Evolutionary conservation across 1,140 invertebrate genomes (phyloP).

Genomic region (Drosophila sechellia): DNA sequence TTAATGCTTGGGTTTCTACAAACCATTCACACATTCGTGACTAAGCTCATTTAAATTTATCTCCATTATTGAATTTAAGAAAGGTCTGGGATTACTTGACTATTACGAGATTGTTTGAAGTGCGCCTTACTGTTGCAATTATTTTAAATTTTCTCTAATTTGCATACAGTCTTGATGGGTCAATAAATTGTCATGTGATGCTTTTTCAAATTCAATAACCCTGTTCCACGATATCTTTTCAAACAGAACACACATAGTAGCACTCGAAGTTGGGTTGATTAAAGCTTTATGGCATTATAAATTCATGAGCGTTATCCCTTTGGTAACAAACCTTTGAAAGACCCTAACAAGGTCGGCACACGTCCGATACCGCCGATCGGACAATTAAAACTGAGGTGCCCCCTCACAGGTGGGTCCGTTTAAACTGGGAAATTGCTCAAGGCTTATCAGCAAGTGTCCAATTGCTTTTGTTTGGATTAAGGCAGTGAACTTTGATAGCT

Average conservation of each 20-base stretch:
- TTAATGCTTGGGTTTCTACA: conserved; percentile 1
- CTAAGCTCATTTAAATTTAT: not conserved
- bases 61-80: conserved; percentile 10
- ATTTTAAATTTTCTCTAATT: conserved; percentile 26
- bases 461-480: conserved; percentile 42
- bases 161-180: conserved; percentile 19
- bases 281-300: conserved; percentile 7
- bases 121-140: conserved; percentile 4
- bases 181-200: conserved; percentile 2
- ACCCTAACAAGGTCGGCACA: conserved; percentile 22
- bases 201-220: not conserved
- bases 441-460: conserved; percentile 54
- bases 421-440: not conserved
- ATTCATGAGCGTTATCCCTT: not conserved
- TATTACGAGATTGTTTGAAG: conserved; percentile 14
- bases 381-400: conserved; percentile 33
- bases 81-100: not conserved
- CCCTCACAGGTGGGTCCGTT: not conserved
- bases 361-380: conserved; percentile 12
- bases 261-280: not conserved
- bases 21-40: not conserved
- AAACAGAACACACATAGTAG: not conserved
- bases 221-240: not conserved
- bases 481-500: conserved; percentile 66
- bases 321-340: conserved; percentile 22